Conservation (phyloP, 2,797 vertebrate species). For the Strix occidentalis region DNA sequence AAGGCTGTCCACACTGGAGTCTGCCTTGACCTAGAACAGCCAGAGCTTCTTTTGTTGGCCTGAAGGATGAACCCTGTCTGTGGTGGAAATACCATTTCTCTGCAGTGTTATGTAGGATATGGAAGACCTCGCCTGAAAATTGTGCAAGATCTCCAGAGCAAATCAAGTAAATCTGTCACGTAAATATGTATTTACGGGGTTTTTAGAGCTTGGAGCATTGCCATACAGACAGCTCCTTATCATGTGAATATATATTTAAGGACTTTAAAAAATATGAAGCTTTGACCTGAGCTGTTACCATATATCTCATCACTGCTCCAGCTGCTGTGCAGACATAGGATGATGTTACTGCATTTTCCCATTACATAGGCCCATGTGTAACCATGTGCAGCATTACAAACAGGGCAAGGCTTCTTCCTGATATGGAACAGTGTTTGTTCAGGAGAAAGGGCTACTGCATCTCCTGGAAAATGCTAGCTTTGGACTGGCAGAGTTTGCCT, state of each 20-base stretch:
- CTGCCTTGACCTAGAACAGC: neutral
- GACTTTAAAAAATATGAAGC: neutral
- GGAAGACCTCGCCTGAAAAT: neutral
- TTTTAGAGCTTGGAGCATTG: neutral
- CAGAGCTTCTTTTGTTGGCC: neutral
- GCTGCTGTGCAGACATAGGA: neutral
- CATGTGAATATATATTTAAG: neutral
- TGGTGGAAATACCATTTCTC: neutral
- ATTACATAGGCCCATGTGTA: neutral
- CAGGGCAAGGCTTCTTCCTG: neutral
- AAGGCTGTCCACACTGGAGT: neutral
- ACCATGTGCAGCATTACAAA: neutral
- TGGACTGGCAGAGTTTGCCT: neutral
- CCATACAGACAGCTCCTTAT: neutral
- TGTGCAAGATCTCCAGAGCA: neutral
- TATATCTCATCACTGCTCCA: neutral
- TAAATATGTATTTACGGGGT: neutral
- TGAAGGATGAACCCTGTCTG: neutral
- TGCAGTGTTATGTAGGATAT: neutral
- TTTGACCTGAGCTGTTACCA: neutral
- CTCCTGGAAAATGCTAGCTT: neutral
- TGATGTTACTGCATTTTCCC: neutral
- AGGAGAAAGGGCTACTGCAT: neutral
- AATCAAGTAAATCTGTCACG: neutral
- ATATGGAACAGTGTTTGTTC: neutral